Evolutionary conservation across 2,888 invertebrate species (phyloP), one percentile per base, ranked within the genome.

Genomic region (Galeruca laticollis): DNA sequence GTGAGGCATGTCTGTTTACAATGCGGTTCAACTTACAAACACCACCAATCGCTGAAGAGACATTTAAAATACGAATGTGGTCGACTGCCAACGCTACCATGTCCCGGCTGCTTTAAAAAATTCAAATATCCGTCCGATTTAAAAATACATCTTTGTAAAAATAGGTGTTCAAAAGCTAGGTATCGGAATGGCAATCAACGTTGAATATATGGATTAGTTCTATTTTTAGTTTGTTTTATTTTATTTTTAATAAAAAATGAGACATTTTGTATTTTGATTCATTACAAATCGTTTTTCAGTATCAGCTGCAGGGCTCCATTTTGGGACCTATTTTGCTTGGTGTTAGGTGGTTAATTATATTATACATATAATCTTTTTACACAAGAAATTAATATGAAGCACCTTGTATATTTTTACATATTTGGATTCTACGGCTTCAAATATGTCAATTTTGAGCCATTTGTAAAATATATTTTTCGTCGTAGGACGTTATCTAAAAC

Each of bases 51-150:
- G 8, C 63, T 75, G 26, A 73, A 74, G 52, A 67, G 77, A 13
- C 80, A 80, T 68, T 56, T 77, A 10, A 70, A 71, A 26, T 78
- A 75, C 60, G 79, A 79, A 56, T 80, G 80, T 68, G 79, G 79
- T 6, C 73, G 73, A 21, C 76, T 78, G 64, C 81, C 80, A 4
- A 75, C 79, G 9, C 80, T 80, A 71, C 59, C 60, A 11, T 71
- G 71, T 49, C 71, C 71, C 4, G 60, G 66, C 2, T 70, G 70
- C 56, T 60, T 13, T 20, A 70, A 47, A 35, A 70, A 70, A 59
- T 70, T 70, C 51, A 65, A 60, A 26, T 71, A 71, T 21, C 61
- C 65, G 2, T 64, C 68, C 11, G 64, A 71, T 56, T 60, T 71
- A 15, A 68, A 64, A 26, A 65, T 65, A 6, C 66, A 71, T 40